Base-by-base conservation (phyloP, 2,888 invertebrate genomes). In the Sepiola atlantica region DNA sequence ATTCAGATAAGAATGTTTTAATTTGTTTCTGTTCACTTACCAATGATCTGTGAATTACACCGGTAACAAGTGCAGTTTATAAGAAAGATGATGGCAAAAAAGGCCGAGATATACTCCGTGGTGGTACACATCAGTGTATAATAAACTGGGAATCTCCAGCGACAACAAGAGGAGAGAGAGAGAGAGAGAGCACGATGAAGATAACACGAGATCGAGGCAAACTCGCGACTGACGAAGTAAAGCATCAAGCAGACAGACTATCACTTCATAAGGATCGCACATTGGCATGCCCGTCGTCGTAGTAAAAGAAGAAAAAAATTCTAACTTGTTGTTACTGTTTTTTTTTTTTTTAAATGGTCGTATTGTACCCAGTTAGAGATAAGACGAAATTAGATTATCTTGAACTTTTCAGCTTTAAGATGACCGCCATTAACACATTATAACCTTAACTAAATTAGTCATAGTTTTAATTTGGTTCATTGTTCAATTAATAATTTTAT, bases 21-120 rank as follows among this genome's bases (percentile, higher is more conserved):
- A 24, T 28, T 61, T 61, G 14, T 77, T 12, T 32, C 16, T 77
- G 12, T 77, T 77, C n/a, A 77, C 77, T 77, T 77, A 77, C 77
- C 77, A 32, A 32, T 77, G 32, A 32, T n/a, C 77, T 77, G 77
- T 77, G 77, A 77, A 77, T 18, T 77, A 77, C 77, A 77, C 77
- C 77, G 77, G 77, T 77, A 77, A 77, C n/a, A 77, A 77, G 77
- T 77, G 32, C 77, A 77, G 77, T 77, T 77, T 77, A 77, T 77
- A n/a, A 77, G 16, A 77, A 77, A 77, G 77, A 77, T 77, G 77
- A 77, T n/a, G 77, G 77, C 77, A 77, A 77, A n/a, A 77, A 77
- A n/a, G 77, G 77, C 77, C 77, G 77, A 32, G 32, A 77, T 77
- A 77, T 77, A 77, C 77, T 77, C 77, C 77, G 77, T 77, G 77